phyloP scores from a whole-genome alignment of 2,888 invertebrate genomes.

The Stegophylla sp. region DNA sequence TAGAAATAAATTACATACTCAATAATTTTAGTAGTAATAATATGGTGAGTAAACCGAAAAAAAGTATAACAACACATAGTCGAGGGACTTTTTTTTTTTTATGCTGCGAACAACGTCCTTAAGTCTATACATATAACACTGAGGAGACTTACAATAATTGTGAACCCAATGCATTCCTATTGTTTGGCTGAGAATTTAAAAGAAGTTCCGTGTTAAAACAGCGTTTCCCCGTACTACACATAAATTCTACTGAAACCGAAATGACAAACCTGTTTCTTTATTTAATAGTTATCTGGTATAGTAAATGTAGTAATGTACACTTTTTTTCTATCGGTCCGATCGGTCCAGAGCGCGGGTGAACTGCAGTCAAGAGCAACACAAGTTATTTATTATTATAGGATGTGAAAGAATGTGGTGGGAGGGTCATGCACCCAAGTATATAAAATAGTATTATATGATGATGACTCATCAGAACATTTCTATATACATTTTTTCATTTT shows the following conservation, averaged over 20 bases:
- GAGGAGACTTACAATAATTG: neutral
- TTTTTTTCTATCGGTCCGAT: neutral
- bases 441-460: neutral
- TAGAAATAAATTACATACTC: too few relatives aligned
- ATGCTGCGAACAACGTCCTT: too few relatives aligned
- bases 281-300: neutral
- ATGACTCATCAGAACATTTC: conserved; percentile 43
- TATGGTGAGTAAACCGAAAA: too few relatives aligned
- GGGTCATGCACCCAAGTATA: conserved; percentile 7
- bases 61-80: too few relatives aligned
- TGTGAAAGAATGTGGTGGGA: conserved; percentile 54
- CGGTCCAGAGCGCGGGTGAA: conserved; percentile 32
- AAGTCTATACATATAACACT: too few relatives aligned
- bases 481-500: conserved; percentile 21
- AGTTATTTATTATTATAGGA: conserved; percentile 48
- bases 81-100: too few relatives aligned
- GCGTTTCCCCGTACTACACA: conserved; percentile 5
- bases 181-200: neutral
- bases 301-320: conserved; percentile 8
- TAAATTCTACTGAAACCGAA: conserved; percentile 44
- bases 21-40: too few relatives aligned
- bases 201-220: neutral
- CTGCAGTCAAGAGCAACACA: too few relatives aligned
- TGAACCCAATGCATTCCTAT: neutral
- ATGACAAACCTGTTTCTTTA: conserved; percentile 44